Evolutionary conservation across 2,888 invertebrate genomes (phyloP).

Genomic region (Erebia palarica): DNA sequence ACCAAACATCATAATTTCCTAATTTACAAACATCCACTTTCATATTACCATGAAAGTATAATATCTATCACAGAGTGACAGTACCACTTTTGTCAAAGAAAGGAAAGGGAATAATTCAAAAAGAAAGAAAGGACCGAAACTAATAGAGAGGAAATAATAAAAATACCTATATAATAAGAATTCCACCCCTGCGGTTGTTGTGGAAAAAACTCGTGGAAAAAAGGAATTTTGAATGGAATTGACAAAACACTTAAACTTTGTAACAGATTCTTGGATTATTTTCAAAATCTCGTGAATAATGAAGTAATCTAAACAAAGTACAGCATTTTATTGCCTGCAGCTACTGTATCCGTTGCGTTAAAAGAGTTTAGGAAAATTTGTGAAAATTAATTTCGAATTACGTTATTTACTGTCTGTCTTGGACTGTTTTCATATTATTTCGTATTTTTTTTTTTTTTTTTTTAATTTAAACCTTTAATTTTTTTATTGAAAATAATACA

Average conservation of each 20-base stretch:
- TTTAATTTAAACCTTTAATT: no score
- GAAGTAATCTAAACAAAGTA: conserved; percentile 13
- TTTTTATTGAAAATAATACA: no score
- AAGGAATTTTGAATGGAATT: conserved; percentile 24
- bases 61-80: neutral
- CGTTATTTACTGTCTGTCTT: no score
- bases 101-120: no score
- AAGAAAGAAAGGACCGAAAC: no score
- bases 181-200: conserved; percentile 25
- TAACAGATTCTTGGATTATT: conserved; percentile 18
- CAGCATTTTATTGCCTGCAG: conserved; percentile 2
- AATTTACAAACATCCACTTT: no score
- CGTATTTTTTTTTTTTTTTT: no score
- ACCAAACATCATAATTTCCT: no score
- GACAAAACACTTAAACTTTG: conserved; percentile 30
- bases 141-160: no score
- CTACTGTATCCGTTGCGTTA: neutral
- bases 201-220: no score
- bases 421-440: neutral
- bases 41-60: neutral
- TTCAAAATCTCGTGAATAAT: conserved; percentile 26
- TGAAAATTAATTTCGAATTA: conserved; percentile 1
- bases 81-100: neutral
- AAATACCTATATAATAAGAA: conserved; percentile 19
- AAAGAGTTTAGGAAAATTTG: neutral